Evolutionary conservation across 1,140 invertebrate genomes (phyloP).

Genomic region (Drosophila ercepeae): DNA sequence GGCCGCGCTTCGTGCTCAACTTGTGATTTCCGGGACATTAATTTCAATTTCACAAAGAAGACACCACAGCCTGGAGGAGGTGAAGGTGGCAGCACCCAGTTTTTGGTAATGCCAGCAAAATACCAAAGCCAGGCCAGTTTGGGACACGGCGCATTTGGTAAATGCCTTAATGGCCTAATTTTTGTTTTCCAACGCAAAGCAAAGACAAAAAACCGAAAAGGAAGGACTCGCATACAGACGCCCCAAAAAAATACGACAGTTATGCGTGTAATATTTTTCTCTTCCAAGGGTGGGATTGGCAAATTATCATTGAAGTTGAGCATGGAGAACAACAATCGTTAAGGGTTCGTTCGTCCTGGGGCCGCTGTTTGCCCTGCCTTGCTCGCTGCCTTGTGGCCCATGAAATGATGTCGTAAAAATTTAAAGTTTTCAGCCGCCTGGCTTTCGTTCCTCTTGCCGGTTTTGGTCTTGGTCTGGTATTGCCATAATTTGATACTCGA

Average conservation of each 20-base stretch:
- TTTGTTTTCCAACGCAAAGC: conserved; percentile 67
- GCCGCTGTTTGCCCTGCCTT: neutral
- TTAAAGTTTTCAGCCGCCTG: conserved; percentile 74
- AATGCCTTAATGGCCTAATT: conserved; percentile 82
- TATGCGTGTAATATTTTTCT: conserved; percentile 79
- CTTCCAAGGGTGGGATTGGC: conserved; percentile 28
- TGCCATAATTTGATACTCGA: conserved; percentile 74
- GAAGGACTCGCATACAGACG: conserved; percentile 12
- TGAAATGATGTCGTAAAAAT: conserved; percentile 82
- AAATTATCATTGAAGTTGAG: conserved; percentile 74
- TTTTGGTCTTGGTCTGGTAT: conserved; percentile 14
- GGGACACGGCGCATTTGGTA: conserved; percentile 78
- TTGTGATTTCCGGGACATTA: conserved; percentile 81
- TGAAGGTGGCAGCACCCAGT: neutral
- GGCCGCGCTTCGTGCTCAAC: conserved; percentile 71
- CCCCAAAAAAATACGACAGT: conserved; percentile 65
- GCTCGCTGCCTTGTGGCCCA: conserved; percentile 65
- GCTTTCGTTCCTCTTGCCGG: conserved; percentile 27
- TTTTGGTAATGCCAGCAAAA: conserved; percentile 16
- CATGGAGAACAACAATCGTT: conserved; percentile 42
- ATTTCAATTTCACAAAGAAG: conserved; percentile 77
- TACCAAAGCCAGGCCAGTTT: conserved; percentile 49
- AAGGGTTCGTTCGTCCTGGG: conserved; percentile 57
- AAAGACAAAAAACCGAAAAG: conserved; percentile 34
- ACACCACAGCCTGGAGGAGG: conserved; percentile 21